Evolutionary conservation across 2,888 invertebrate genomes (phyloP).

Genomic region (Caenorhabditis sp.): DNA sequence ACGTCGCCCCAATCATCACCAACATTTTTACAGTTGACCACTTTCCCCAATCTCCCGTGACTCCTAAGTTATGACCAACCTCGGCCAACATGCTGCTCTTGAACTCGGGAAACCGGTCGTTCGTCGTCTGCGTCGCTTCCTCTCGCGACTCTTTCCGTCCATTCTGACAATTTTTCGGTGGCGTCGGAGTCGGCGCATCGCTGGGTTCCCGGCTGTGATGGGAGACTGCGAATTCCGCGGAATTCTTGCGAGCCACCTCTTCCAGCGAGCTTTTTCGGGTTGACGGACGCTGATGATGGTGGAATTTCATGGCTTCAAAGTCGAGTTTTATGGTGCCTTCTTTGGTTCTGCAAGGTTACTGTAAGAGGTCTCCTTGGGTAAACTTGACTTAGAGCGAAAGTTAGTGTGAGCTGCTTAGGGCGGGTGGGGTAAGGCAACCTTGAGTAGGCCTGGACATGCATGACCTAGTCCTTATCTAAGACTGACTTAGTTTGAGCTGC

Average conservation of each 20-base stretch:
- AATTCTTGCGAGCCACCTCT: conserved; percentile 59
- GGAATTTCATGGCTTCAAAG: conserved; percentile 60
- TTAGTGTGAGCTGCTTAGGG: no score
- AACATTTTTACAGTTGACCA: no score
- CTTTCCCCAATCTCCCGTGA: no score
- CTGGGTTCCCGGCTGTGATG: conserved; percentile 46
- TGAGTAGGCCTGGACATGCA: no score
- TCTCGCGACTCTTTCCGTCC: conserved; percentile 67
- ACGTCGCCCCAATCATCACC: no score
- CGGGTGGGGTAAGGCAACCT: no score
- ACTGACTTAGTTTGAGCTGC: no score
- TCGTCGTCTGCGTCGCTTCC: conserved; percentile 68
- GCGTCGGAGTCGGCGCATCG: conserved; percentile 45
- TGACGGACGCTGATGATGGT: conserved; percentile 7
- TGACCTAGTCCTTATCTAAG: no score
- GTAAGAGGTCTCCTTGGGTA: no score
- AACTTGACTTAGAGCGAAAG: no score
- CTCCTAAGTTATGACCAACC: conserved; percentile 11
- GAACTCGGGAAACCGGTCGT: conserved; percentile 63
- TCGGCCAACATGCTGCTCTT: conserved; percentile 50
- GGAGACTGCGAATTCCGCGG: conserved; percentile 32
- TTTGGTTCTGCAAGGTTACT: conserved; percentile 36
- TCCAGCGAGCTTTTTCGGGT: conserved; percentile 51
- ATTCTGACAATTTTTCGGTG: conserved; percentile 22
- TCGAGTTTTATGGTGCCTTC: conserved; percentile 53